Percentiles rank a stretch among this genome's conserved stretches.
Evolutionary conservation across 2,113 vertebrate species (phyloP).

Genomic region (Pluvianellus socialis): DNA sequence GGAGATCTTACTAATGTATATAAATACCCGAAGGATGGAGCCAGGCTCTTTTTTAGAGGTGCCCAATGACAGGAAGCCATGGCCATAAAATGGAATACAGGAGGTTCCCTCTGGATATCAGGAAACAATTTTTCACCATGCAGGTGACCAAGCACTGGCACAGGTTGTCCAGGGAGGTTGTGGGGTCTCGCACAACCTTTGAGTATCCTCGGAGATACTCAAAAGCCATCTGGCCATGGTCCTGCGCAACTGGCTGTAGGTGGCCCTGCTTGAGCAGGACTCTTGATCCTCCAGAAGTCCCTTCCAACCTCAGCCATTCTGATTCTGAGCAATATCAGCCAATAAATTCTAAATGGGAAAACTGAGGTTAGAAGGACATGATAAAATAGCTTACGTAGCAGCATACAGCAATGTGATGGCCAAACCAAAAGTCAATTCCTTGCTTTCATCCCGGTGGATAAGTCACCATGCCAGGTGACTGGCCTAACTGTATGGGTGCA

Average conservation of each 20-base stretch:
- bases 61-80: not conserved
- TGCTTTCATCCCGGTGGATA: not conserved
- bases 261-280: not conserved
- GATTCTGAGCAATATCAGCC: not conserved
- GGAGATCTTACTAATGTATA: too few species aligned
- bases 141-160: not conserved
- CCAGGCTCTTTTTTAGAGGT: not conserved
- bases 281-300: not conserved
- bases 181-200: too few species aligned
- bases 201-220: not conserved
- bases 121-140: not conserved
- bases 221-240: not conserved
- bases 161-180: not conserved
- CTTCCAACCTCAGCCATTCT: not conserved
- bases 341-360: not conserved
- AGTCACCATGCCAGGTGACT: not conserved
- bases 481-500: not conserved
- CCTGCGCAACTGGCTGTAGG: not conserved
- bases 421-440: not conserved
- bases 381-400: not conserved
- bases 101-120: not conserved
- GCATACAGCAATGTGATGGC: rapidly evolving
- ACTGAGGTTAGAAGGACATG: not conserved
- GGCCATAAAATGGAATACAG: not conserved
- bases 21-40: not conserved